phyloP scores from a whole-genome alignment of 2,113 vertebrate genomes.

The Dromaius novaehollandiae region DNA sequence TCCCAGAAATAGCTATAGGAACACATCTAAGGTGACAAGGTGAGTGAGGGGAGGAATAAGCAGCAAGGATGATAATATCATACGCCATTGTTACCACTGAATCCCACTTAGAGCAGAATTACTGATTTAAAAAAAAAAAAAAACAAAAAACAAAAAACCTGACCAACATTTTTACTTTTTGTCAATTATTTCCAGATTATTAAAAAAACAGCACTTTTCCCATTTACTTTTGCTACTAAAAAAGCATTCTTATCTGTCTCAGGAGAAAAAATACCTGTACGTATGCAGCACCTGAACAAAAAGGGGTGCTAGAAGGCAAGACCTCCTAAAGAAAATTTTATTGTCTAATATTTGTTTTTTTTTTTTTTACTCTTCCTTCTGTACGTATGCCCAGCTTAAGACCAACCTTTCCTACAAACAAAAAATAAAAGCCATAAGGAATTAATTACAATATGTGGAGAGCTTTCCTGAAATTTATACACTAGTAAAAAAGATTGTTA shows the following conservation, averaged over 20 bases:
- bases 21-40: neutral
- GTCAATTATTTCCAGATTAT: neutral
- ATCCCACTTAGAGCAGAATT: neutral
- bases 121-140: neutral
- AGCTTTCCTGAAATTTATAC: neutral
- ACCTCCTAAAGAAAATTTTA: neutral
- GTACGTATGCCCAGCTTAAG: neutral
- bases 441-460: neutral
- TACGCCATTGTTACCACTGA: neutral
- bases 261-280: neutral
- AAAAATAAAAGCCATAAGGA: neutral
- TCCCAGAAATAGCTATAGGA: conserved; percentile 18
- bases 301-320: neutral
- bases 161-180: neutral
- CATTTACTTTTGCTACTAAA: neutral
- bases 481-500: neutral
- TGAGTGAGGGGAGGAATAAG: neutral
- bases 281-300: neutral
- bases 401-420: too few relatives aligned
- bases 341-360: neutral
- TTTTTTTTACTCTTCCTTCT: neutral
- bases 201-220: neutral
- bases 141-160: neutral
- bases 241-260: neutral
- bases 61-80: neutral